Percentiles rank a stretch among this genome's conserved stretches.
phyloP scores from a whole-genome alignment of 2,888 invertebrate genomes.

The Orchesella flavescens region DNA sequence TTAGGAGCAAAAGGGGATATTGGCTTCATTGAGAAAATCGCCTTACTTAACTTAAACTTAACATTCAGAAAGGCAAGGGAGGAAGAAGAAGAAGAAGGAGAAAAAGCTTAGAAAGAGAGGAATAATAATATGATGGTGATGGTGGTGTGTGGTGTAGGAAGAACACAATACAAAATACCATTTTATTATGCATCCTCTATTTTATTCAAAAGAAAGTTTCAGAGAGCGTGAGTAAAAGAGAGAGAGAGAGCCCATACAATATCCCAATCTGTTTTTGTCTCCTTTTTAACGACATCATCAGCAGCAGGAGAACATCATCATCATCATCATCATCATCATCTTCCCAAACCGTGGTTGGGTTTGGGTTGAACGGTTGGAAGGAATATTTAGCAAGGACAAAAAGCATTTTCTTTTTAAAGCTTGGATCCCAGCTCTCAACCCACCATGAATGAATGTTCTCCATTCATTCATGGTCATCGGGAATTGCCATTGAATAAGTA shows the following conservation, averaged over 20 bases:
- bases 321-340: background rate
- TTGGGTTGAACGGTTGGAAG: conserved; percentile 22
- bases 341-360: background rate
- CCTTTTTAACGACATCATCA: conserved; percentile 56
- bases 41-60: background rate
- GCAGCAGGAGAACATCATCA: background rate
- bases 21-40: conserved; percentile 34
- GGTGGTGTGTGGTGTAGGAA: conserved; percentile 4
- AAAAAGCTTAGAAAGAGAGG: conserved; percentile 31
- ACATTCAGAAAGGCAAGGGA: no score
- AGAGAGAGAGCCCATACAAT: background rate
- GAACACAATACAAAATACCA: background rate
- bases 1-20: conserved; percentile 29
- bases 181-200: background rate
- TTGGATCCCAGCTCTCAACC: no score
- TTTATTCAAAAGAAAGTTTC: background rate
- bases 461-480: conserved; percentile 52
- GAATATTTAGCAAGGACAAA: conserved; percentile 25
- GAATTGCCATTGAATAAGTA: conserved; percentile 38
- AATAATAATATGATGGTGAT: background rate
- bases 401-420: conserved; percentile 27
- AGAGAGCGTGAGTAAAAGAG: background rate
- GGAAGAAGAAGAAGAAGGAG: conserved; percentile 18
- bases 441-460: background rate
- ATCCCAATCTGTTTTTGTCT: conserved; percentile 54